These are phyloP conservation scores for Tetheella fluctuosa DNA, from an alignment of 2,888 invertebrate genomes.

Conservation along the genomic window DNA sequence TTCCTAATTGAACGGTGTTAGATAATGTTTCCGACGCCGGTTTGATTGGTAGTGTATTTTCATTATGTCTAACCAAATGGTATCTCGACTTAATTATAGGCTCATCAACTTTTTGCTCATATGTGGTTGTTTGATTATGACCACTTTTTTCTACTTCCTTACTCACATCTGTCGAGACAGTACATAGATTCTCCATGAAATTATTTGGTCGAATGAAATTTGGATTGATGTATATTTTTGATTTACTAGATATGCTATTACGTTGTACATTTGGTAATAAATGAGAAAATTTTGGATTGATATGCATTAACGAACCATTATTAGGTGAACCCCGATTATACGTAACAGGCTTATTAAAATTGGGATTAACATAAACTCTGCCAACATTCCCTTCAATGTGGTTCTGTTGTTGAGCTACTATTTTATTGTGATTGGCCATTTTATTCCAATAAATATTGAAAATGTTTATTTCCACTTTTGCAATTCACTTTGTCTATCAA, in stretches of 20 bases:
- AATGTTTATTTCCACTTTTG: conserved; percentile 90
- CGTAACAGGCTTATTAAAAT: conserved; percentile 56
- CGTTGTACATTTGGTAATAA: conserved; percentile 28
- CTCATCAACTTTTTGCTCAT: conserved; percentile 7
- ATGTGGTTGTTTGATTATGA: background rate
- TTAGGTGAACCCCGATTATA: conserved; percentile 23
- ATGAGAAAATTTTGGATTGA: conserved; percentile 66
- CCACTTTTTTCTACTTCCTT: background rate
- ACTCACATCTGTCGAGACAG: background rate
- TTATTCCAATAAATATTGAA: conserved; percentile 80
- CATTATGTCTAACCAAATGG: conserved; percentile 54
- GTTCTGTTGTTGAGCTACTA: conserved; percentile 17
- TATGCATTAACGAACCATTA: conserved; percentile 45
- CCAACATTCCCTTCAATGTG: conserved; percentile 42
- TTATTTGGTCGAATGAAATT: conserved; percentile 57
- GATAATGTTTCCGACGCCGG: conserved; percentile 33
- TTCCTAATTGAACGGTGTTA: conserved; percentile 63
- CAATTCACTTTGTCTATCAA: conserved; percentile 85
- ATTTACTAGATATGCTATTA: conserved; percentile 31
- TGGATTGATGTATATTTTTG: conserved; percentile 79
- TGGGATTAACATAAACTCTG: conserved; percentile 74
- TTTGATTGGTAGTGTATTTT: conserved; percentile 24
- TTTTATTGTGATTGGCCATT: conserved; percentile 32
- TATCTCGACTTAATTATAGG: conserved; percentile 54
- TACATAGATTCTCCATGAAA: conserved; percentile 5